These are phyloP conservation scores for Myzus persicae DNA, from an alignment of 1,140 invertebrate genomes.

Conservation along the genomic window DNA sequence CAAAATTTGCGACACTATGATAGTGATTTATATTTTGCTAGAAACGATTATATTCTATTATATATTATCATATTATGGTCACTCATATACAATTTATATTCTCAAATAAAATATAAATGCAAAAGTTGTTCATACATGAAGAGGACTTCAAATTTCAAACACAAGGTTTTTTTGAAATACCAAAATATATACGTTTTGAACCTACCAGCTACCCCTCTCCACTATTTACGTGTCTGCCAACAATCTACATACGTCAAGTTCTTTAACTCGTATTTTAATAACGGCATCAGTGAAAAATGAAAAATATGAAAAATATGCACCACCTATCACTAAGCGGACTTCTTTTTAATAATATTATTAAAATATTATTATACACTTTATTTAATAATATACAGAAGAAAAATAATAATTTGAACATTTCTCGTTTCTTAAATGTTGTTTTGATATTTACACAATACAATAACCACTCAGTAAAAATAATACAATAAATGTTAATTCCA, in stretches of 20 bases:
- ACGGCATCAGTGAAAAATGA: background rate
- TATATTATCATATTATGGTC: too few species aligned
- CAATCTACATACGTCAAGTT: background rate
- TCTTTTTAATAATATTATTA: background rate
- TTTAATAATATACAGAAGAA: background rate
- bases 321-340: background rate
- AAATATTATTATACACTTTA: too few species aligned
- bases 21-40: background rate
- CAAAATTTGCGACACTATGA: background rate
- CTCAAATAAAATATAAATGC: background rate
- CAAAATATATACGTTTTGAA: too few species aligned
- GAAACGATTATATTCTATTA: background rate
- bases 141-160: background rate
- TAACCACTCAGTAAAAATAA: background rate
- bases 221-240: background rate
- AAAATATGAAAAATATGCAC: background rate
- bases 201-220: accelerated
- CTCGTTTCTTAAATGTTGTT: background rate
- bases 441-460: background rate
- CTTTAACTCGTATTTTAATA: background rate
- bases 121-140: too few species aligned
- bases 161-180: background rate
- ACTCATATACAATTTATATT: background rate
- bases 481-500: background rate
- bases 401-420: background rate